Percentiles rank a stretch among this genome's conserved stretches.
Evolutionary conservation across 2,888 invertebrate genomes (phyloP).

Genomic region (Capitulum mitella): DNA sequence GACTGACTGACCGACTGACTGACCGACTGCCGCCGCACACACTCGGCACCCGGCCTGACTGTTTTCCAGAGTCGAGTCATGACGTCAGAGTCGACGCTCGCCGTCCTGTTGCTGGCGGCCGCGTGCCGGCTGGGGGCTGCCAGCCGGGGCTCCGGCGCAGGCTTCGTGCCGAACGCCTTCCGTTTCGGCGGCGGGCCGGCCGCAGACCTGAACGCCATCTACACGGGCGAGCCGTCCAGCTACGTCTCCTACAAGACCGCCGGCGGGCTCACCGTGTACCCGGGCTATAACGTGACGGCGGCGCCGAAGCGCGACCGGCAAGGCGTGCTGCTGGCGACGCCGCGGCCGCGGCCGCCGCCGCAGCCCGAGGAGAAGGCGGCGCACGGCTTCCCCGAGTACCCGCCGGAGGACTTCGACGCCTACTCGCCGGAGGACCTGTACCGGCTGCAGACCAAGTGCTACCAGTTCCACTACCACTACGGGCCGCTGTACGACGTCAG

Average conservation of each 20-base stretch:
- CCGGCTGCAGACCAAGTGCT: neutral
- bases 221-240: neutral
- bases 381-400: neutral
- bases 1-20: too few relatives aligned
- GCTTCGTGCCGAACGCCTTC: neutral
- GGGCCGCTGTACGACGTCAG: constrained; percentile 17
- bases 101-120: neutral
- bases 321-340: neutral
- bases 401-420: neutral
- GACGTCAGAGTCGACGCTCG: neutral
- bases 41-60: too few relatives aligned
- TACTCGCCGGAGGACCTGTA: neutral
- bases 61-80: neutral
- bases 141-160: neutral
- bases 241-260: constrained; percentile 4
- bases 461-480: constrained; percentile 26
- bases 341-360: neutral
- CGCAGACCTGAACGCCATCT: neutral
- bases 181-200: neutral
- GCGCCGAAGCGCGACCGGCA: neutral
- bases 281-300: neutral
- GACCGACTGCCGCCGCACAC: too few relatives aligned
- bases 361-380: neutral
- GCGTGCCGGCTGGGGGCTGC: neutral
- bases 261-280: neutral